phyloP scores from a whole-genome alignment of 35 echinoderm and acorn worm genomes.

The Nesometra sesokonis region DNA sequence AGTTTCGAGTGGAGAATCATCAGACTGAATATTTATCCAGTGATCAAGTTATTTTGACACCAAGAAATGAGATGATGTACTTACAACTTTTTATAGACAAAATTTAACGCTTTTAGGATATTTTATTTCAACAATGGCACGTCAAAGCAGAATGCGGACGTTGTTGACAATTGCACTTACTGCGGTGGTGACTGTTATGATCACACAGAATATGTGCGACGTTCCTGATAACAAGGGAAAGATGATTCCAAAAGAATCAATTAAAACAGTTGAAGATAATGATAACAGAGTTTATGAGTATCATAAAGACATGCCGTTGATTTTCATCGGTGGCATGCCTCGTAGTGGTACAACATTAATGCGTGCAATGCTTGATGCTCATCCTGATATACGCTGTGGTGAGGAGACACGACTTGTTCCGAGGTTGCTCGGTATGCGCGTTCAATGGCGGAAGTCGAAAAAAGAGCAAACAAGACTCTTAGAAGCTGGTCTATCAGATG shows the following conservation, averaged over 20 bases:
- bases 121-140: neutral
- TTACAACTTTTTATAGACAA: too few species aligned
- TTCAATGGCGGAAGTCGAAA: conserved; percentile 70
- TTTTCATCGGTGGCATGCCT: conserved; percentile 95
- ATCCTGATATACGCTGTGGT: conserved; percentile 74
- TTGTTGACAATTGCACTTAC: neutral
- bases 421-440: conserved; percentile 65
- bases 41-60: too few species aligned
- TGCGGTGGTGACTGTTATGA: neutral
- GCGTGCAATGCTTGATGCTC: conserved; percentile 94
- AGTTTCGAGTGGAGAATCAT: too few species aligned
- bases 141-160: neutral
- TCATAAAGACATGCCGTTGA: conserved; percentile 67
- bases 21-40: too few species aligned
- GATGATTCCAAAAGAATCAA: conserved; percentile 6
- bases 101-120: too few species aligned
- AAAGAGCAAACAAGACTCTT: conserved; percentile 70
- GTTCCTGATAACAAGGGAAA: neutral
- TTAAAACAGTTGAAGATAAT: neutral
- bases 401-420: conserved; percentile 93
- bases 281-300: conserved; percentile 65
- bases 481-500: conserved; percentile 72
- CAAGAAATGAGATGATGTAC: too few species aligned
- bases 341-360: conserved; percentile 92
- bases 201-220: neutral